Evolutionary conservation across 2,888 invertebrate species (phyloP), one percentile per base, ranked within the genome.

Genomic region (Cosmia pyralina): DNA sequence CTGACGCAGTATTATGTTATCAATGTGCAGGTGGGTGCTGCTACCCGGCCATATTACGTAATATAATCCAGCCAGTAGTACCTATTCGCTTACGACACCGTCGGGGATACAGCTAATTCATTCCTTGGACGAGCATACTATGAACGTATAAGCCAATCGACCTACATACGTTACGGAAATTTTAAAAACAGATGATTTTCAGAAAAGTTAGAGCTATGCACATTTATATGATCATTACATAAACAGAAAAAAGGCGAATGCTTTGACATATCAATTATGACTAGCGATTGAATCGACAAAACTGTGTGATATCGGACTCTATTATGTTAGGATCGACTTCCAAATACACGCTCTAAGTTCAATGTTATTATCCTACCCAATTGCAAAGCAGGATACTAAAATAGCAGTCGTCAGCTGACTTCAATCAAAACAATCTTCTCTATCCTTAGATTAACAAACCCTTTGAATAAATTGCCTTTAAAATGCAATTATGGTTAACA

Each of bases 401-500:
- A 44, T 4, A 77, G 13, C 57, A 28, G 15, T 28, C 13, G 3
- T 10, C 2, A 48, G 22, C 15, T 62, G 19, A 28, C n/a, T 48
- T 66, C 22, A 34, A 38, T 52, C 28, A 79, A 64, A 79, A 55
- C 34, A 55, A 65, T 66, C 57, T 57, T 57, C 28, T 52, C 34
- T 58, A 34, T 60, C n/a, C 59, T 57, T 13, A 62, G 28, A 77
- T 55, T 59, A 50, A 44, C n/a, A 67, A 69, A 46, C 38, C 48
- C 28, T 64, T 62, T 22, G 58, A 72, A 68, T 67, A 67, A 57
- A 70, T 73, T 70, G 28, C 73, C 55, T 64, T 52, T 63, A 62
- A 75, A 84, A 71, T 77, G 67, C 60, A 85, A 73, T 71, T 69
- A 78, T 69, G 50, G 59, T 64, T 57, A 77, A 57, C 64, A 64